Evolutionary conservation across 2,797 vertebrate genomes (phyloP).

Genomic region (Myripristis murdjan): DNA sequence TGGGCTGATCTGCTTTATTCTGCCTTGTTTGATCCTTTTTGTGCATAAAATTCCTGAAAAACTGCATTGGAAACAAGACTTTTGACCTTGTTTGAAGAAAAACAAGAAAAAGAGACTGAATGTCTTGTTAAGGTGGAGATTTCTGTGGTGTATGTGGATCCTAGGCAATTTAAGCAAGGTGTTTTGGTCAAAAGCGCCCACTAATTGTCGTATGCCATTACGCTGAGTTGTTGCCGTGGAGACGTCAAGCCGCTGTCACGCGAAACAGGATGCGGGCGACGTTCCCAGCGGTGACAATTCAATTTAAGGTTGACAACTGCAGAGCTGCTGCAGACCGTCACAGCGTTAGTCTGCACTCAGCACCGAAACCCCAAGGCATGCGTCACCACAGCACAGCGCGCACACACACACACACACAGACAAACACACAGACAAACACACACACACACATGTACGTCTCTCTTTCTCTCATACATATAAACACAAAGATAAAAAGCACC

Average conservation of each 20-base stretch:
- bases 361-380: conserved; percentile 21
- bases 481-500: conserved; percentile 17
- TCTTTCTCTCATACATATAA: conserved; percentile 3
- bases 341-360: background rate
- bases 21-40: too few relatives aligned
- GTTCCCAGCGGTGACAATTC: conserved; percentile 56
- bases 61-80: too few relatives aligned
- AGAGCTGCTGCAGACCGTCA: conserved; percentile 10
- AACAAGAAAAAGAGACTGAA: too few relatives aligned
- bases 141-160: too few relatives aligned
- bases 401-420: too few relatives aligned
- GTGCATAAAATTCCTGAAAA: too few relatives aligned
- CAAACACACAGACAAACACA: background rate
- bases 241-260: conserved; percentile 17
- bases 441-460: conserved; percentile 8
- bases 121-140: too few relatives aligned
- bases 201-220: conserved; percentile 57
- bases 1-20: too few relatives aligned
- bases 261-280: conserved; percentile 50
- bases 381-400: conserved; percentile 24
- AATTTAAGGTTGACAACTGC: conserved; percentile 47
- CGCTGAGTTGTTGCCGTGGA: conserved; percentile 16
- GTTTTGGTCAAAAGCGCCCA: conserved; percentile 53
- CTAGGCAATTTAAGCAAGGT: conserved; percentile 43
- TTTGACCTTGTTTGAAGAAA: too few relatives aligned